These are phyloP conservation scores for Whitmania pigra DNA, from an alignment of 1,140 invertebrate genomes.

Conservation along the genomic window DNA sequence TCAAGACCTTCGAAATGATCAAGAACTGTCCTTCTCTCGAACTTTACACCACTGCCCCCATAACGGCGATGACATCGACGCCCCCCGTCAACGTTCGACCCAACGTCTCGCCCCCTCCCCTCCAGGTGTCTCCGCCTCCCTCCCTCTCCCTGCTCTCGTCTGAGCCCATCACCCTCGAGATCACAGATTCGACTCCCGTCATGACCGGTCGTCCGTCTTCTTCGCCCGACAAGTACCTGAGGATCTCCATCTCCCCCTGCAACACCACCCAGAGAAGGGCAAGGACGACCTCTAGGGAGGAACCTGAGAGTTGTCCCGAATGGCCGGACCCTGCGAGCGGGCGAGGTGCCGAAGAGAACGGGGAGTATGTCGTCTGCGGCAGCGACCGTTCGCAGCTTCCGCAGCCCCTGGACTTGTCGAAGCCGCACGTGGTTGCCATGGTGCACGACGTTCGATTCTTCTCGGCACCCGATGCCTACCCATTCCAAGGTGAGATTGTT, in stretches of 20 bases:
- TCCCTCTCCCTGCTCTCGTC: neutral
- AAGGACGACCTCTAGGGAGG: too few species aligned
- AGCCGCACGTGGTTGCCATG: neutral
- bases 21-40: neutral
- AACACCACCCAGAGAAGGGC: neutral
- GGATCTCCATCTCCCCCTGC: neutral
- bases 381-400: neutral
- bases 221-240: neutral
- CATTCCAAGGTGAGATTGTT: neutral
- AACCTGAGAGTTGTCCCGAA: too few species aligned
- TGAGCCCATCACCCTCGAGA: neutral
- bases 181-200: neutral
- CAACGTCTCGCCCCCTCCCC: neutral
- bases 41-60: constrained; percentile 3
- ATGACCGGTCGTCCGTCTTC: neutral
- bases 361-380: too few species aligned
- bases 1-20: neutral
- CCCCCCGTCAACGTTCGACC: neutral
- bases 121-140: neutral
- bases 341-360: too few species aligned
- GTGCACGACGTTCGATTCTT: neutral
- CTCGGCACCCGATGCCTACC: neutral
- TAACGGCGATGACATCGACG: neutral
- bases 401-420: neutral
- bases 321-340: too few species aligned